Evolutionary conservation across 2,113 vertebrate species (phyloP), one percentile per base, ranked within the genome.

Genomic region (Leptobrachium ailaonicum): DNA sequence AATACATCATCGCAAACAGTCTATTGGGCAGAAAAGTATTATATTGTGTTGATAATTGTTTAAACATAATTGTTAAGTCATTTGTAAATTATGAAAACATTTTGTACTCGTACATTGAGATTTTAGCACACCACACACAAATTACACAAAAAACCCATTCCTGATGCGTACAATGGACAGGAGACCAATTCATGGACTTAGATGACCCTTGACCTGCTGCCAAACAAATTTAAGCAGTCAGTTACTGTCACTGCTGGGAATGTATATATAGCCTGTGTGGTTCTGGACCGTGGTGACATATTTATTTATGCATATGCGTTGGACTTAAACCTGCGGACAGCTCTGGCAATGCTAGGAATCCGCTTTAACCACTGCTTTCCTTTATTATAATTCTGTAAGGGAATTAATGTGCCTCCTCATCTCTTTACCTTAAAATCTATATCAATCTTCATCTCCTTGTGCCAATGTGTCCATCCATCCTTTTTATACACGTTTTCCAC

Each of bases 1-100:
- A 75, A 75, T 64, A 40, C 2, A 66, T n/a, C 63, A 54, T 32
- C 20, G 4, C 74, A 11, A 67, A 10, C 63, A 20, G 53, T 44
- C 50, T 54, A 13, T 41, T 41, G 47, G 63, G 44, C 11, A 75
- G n/a, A 10, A 32, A 32, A 32, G 20, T 32, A 32, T 32, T 32
- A 32, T 32, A 32, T 32, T 32, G 20, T 32, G 3, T 50, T 63
- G 13, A 64, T 42, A 41, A 56, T 8, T 56, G 64, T 41, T 11
- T 2, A 14, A 42, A 32, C 11, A 75, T 63, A 63, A 14, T 50
- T 71, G 44, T 53, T 71, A n/a, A 71, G 70, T 47, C 60, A 42
- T 63, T 67, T n/a, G 10, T 8, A 76, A 40, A 66, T 76, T 67
- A 66, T 54, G 63, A 62, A 76, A 76, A 76, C 45, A 76, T 67